Evolutionary conservation across 1,140 invertebrate species (phyloP).

Genomic region (Hypothenemus hampei): DNA sequence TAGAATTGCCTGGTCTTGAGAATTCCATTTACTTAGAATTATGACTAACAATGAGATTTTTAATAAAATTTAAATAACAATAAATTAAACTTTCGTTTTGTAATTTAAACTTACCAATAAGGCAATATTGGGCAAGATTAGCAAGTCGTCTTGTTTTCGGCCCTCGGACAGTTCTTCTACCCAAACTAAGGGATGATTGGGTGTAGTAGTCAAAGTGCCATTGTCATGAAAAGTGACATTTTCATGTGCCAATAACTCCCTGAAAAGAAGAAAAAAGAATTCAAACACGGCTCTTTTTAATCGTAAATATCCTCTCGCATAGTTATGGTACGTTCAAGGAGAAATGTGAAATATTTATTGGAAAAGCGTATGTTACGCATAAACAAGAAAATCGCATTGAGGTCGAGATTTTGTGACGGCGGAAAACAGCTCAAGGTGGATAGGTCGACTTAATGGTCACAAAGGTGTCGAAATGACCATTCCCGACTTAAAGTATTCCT

Average conservation of each 20-base stretch:
- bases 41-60: neutral
- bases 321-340: no score
- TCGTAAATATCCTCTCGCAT: no score
- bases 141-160: conserved; percentile 65
- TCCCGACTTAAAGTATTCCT: no score
- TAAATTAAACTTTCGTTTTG: neutral
- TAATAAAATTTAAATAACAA: neutral
- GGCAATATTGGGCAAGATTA: conserved; percentile 82
- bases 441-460: no score
- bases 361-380: neutral
- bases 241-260: conserved; percentile 64
- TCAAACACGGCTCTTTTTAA: neutral
- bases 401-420: no score
- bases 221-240: conserved; percentile 70
- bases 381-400: no score
- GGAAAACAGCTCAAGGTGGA: no score
- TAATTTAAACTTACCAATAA: conserved; percentile 66
- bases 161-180: conserved; percentile 65
- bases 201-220: conserved; percentile 63
- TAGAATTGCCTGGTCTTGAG: no score
- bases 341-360: no score
- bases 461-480: no score
- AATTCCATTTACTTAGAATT: no score
- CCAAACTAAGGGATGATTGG: conserved; percentile 65
- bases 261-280: conserved; percentile 41